Conservation (phyloP, 2,113 vertebrate genomes). For the Xyrauchen texanus region DNA sequence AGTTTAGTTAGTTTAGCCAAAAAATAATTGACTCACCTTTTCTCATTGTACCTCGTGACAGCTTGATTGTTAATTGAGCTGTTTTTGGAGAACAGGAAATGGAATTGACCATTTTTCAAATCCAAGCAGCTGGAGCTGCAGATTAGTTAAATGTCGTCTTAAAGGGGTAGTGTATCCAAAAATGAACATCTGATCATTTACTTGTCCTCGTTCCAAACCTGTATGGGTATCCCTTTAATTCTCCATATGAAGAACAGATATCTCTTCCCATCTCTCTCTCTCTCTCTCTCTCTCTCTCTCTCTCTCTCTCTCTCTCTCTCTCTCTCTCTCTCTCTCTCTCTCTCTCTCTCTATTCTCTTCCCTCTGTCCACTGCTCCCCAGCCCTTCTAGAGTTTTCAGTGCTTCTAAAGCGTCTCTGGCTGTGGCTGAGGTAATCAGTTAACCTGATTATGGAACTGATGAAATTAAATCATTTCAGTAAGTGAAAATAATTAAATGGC, state of each 20-base stretch:
- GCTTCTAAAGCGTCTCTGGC: slow-evolving; percentile 62
- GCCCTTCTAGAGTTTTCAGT: slow-evolving; percentile 53
- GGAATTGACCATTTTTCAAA: slow-evolving; percentile 42
- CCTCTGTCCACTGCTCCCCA: slow-evolving; percentile 27
- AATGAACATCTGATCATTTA: too few species aligned
- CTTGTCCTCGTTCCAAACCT: too few species aligned
- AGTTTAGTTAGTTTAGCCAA: too few species aligned
- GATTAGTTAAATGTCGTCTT: slow-evolving; percentile 53
- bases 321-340: not conserved
- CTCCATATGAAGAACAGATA: too few species aligned
- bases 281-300: too few species aligned
- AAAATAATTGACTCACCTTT: too few species aligned
- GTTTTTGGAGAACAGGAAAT: slow-evolving; percentile 51
- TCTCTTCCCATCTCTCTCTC: too few species aligned
- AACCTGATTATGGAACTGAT: slow-evolving; percentile 75
- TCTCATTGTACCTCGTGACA: slow-evolving; percentile 1
- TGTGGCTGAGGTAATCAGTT: slow-evolving; percentile 69
- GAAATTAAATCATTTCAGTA: slow-evolving; percentile 75
- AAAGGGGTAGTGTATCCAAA: not conserved
- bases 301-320: too few species aligned
- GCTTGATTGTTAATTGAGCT: slow-evolving; percentile 41
- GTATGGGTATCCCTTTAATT: too few species aligned
- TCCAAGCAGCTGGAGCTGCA: slow-evolving; percentile 49
- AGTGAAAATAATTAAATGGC: slow-evolving; percentile 76
- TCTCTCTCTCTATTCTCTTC: not conserved